Evolutionary conservation across 2,113 vertebrate species (phyloP), one percentile per base, ranked within the genome.

Genomic region (Guaruba guarouba): DNA sequence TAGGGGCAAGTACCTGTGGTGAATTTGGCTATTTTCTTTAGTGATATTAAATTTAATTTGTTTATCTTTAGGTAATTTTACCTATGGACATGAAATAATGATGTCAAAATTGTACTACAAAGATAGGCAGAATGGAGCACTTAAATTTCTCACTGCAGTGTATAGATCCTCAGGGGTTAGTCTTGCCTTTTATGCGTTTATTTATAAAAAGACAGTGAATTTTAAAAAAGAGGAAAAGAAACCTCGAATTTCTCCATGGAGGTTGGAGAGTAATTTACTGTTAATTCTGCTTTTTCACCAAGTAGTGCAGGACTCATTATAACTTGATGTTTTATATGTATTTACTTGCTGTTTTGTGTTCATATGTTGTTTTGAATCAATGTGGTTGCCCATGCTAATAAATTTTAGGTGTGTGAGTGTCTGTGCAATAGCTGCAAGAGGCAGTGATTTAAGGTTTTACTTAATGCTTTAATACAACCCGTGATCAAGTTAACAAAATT

Each of bases 391-490:
- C 20, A 51, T 59, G 55, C 4, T 35, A 71, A 84, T 68, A 82
- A 25, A 28, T 71, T 82, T 70, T 48, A 77, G 54, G 51, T 52
- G 39, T 35, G 6, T 69, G 39, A 43, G 18, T 77, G 16, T 82
- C 70, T 23, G 1, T 67, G 25, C 37, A n/a, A 90, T 78, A 90
- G 51, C 77, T 90, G 81, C 75, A 91, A 67, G 20, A 79, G 61
- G 39, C 24, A 81, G 14, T 74, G 73, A 89, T 88, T 95, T 92
- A 59, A 86, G 46, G 37, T 86, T 92, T 69, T 92, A 67, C 86
- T 94, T 93, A 86, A 69, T 91, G 51, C 85, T 87, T 91, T 95
- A 94, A 90, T 94, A 90, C 81, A 96, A 55, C n/a, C 67, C 37
- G 71, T 95, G 83, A 88, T 93, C 86, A 81, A 91, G 33, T 91